Evolutionary conservation across 1,140 invertebrate species (phyloP), one percentile per base, ranked within the genome.

Genomic region (Brachionus sp.): DNA sequence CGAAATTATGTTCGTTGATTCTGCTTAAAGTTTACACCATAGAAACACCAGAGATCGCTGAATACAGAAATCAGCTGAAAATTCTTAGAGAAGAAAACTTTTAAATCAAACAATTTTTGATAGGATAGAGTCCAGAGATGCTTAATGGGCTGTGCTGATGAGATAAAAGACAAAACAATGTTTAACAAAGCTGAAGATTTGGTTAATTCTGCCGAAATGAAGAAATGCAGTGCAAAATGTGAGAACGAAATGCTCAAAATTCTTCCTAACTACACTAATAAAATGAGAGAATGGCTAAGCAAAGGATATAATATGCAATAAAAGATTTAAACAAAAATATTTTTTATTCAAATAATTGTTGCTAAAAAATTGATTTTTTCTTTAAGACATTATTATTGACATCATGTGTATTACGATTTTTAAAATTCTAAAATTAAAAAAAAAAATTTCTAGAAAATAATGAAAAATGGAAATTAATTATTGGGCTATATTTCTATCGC

Each of bases 141-240:
- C 90, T 92, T 95, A 16, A 93, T 95, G 92, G 92, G 93, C 57
- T 97, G 95, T 86, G 94, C 95, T 86, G 95, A 97, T 87, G 91
- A 91, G 83, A 91, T 94, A 2, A 91, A 92, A 87, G 93, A 95
- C 84, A 92, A 93, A 88, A 91, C 95, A 86, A 92, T 92, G 1
- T 92, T 93, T 16, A 91, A 90, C 37, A 92, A 95, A 84, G 88
- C 90, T 82, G 33, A 80, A 12, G n/a, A 57, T 7, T 19, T 62
- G 12, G 92, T 91, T 86, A 92, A 91, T 84, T 93, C 91, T n/a
- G 91, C 91, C 85, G 92, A 94, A 84, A 95, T 95, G 88, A 95
- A 96, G 87, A 91, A 91, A 2, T 97, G 95, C 90, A 94, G 94
- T 9, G 91, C 93, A 5, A 92, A 93, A 85, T 97, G 95, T 90